Evolutionary conservation across 2,797 vertebrate genomes (phyloP), one percentile per base, ranked within the genome.

Genomic region (Alectoris magna): DNA sequence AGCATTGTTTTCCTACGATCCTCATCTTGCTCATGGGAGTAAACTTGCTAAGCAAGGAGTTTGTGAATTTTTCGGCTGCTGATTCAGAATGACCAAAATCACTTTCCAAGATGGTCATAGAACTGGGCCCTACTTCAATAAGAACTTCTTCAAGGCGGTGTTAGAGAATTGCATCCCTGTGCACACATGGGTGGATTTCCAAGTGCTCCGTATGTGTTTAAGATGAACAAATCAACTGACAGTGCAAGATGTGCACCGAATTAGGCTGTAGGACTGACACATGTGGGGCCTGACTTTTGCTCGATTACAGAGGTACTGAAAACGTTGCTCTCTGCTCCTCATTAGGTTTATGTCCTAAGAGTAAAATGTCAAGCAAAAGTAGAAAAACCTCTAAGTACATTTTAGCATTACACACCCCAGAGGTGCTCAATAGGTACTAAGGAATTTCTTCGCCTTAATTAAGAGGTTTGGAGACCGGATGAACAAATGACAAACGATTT

Each of bases 401-500:
- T 14, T 81, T 18, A 77, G 44, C 19, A 41, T 53, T 60, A n/a
- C 39, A 41, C 29, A 69, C 59, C 75, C 36, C 23, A 69, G 79
- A 91, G 75, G 69, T 78, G 87, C 74, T 59, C 77, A 19, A 77
- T 78, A 63, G 87, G 82, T 87, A 84, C 12, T 1, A 0, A 95
- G 69, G 88, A 95, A 76, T 34, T 51, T 86, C 67, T 91, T 72
- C 51, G 34, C 81, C 46, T 19, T 88, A 89, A 88, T 92, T 87
- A 93, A 90, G 87, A 96, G 71, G 84, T 95, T 94, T 49, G 68
- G 89, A 95, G 81, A 91, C 31, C 56, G 95, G 93, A 94, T 91
- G 90, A 93, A 97, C 84, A 94, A 94, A 95, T 90, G 93, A 95
- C 93, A 94, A 93, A 64, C 1, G 19, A 95, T 95, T 84, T 94